Conservation (phyloP, 2,797 vertebrate genomes). For the Myotis daubentonii region DNA sequence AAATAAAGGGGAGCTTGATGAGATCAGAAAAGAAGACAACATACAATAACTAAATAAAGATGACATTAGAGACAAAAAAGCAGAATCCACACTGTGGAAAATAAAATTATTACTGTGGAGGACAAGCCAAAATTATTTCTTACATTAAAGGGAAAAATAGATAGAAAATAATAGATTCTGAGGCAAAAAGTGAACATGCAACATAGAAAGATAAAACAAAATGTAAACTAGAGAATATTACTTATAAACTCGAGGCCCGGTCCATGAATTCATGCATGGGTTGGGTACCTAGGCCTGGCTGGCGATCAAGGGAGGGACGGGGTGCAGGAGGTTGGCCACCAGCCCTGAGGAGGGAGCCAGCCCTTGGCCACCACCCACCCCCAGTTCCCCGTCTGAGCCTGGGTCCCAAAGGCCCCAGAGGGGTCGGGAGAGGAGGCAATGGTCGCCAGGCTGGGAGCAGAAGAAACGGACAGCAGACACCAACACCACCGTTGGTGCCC, state of each 20-base stretch:
- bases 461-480: too few relatives aligned
- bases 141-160: neutral
- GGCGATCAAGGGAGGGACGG: too few relatives aligned
- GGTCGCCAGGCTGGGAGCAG: too few relatives aligned
- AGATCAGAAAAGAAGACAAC: neutral
- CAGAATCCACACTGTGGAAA: neutral
- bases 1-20: neutral
- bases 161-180: neutral
- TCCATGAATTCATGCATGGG: too few relatives aligned
- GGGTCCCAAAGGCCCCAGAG: too few relatives aligned
- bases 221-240: neutral
- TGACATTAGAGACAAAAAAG: neutral
- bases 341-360: too few relatives aligned
- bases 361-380: too few relatives aligned
- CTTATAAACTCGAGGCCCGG: neutral
- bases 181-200: neutral
- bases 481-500: too few relatives aligned
- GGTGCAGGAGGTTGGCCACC: too few relatives aligned
- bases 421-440: too few relatives aligned
- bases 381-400: too few relatives aligned
- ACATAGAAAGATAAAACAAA: neutral
- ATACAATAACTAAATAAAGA: neutral
- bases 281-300: too few relatives aligned
- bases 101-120: neutral
- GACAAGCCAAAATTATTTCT: neutral